Percentiles rank a stretch among this genome's conserved stretches.
These are phyloP conservation scores for Pocillopora damicornis DNA, from an alignment of 64 coral and sea anemone species.

Conservation along the genomic window DNA sequence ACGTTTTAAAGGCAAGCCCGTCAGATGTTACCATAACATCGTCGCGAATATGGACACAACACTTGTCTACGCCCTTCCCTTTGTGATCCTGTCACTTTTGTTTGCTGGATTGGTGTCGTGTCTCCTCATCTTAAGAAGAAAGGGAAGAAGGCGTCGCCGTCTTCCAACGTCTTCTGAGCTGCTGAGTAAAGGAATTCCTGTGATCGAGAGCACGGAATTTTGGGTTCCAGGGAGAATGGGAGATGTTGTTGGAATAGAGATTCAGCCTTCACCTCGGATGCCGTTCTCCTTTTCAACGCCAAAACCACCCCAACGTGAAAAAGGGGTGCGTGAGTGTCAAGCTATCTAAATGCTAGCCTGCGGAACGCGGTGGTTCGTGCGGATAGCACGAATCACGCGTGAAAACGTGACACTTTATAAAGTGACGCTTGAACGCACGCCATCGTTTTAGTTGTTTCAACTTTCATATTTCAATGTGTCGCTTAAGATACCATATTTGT, in stretches of 20 bases:
- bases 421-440: too few relatives aligned
- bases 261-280: constrained; percentile 55
- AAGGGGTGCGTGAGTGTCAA: not conserved
- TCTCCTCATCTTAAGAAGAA: not conserved
- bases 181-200: constrained; percentile 22
- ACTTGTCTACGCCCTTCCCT: not conserved
- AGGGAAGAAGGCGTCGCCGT: not conserved
- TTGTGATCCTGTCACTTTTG: not conserved
- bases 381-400: too few relatives aligned
- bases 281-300: constrained; percentile 33
- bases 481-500: too few relatives aligned
- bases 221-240: constrained; percentile 44
- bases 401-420: too few relatives aligned
- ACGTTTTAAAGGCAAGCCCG: not conserved
- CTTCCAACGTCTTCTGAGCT: constrained; percentile 24
- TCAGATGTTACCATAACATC: not conserved
- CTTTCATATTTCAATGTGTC: too few relatives aligned
- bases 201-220: constrained; percentile 63
- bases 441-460: too few relatives aligned
- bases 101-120: not conserved
- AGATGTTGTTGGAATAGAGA: constrained; percentile 59
- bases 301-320: constrained; percentile 21
- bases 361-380: too few relatives aligned
- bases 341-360: too few relatives aligned
- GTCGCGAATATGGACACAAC: not conserved